Percentiles rank a stretch among this genome's conserved stretches.
Conservation (phyloP, 1,140 invertebrate species). For the Drosophila cardini region DNA sequence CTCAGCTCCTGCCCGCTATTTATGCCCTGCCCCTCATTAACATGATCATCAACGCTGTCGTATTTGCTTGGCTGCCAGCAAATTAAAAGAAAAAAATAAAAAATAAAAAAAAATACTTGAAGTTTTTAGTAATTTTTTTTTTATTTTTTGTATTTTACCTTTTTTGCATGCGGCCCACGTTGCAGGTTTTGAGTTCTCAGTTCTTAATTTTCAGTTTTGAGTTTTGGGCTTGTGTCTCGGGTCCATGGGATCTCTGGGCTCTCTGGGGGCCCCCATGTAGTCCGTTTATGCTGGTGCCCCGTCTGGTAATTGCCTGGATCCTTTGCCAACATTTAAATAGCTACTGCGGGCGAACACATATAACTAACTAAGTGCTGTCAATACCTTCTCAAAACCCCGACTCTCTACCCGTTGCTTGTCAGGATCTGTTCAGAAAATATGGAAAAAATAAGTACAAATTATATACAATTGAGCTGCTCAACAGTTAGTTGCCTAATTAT, state of each 20-base stretch:
- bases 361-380: constrained; percentile 69
- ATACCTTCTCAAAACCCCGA: constrained; percentile 21
- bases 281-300: constrained; percentile 73
- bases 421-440: not conserved
- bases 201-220: constrained; percentile 5
- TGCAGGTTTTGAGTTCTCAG: constrained; percentile 44
- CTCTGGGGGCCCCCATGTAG: constrained; percentile 43
- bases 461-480: not conserved
- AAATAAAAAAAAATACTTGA: not conserved
- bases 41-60: constrained; percentile 83
- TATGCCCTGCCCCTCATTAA: constrained; percentile 74
- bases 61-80: constrained; percentile 74
- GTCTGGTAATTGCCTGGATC: constrained; percentile 48
- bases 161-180: constrained; percentile 69
- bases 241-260: not conserved
- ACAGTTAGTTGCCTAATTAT: too few relatives aligned
- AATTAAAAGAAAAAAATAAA: constrained; percentile 55
- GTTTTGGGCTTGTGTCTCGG: not conserved
- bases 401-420: not conserved
- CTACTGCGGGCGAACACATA: constrained; percentile 77
- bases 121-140: constrained; percentile 5
- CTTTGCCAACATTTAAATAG: constrained; percentile 75
- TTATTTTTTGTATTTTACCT: not conserved
- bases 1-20: not conserved
- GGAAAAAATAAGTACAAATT: not conserved